Conservation (phyloP, 2,888 invertebrate genomes). For the Eupithecia centaureata region DNA sequence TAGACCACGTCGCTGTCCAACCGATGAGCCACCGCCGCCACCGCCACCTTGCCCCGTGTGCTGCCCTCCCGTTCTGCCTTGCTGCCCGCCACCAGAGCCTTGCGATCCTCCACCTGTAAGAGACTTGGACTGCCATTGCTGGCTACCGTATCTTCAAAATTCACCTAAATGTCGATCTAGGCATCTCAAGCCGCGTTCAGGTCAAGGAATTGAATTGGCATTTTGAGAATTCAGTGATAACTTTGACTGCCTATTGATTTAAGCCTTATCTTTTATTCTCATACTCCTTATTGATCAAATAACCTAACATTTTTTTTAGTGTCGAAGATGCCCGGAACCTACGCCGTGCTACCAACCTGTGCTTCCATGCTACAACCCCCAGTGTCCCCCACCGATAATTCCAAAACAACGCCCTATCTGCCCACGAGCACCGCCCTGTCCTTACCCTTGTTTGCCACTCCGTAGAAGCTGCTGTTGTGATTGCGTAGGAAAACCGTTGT, state of each 20-base stretch:
- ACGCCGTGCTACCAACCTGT: slow-evolving; percentile 74
- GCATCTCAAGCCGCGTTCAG: not conserved
- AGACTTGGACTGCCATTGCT: not conserved
- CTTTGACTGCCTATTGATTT: not conserved
- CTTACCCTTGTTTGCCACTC: slow-evolving; percentile 79
- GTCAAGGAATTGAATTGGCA: not conserved
- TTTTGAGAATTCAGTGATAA: not conserved
- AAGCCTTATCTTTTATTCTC: not conserved
- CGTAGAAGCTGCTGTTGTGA: slow-evolving; percentile 73
- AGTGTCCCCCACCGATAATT: slow-evolving; percentile 81
- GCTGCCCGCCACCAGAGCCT: slow-evolving; percentile 73
- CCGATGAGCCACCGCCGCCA: slow-evolving; percentile 57
- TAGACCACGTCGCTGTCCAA: slow-evolving; percentile 66
- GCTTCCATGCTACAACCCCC: slow-evolving; percentile 76
- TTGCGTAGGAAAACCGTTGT: slow-evolving; percentile 53
- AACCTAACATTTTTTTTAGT: slow-evolving; percentile 54
- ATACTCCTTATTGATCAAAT: not conserved
- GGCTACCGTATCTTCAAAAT: not conserved
- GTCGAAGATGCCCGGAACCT: slow-evolving; percentile 70
- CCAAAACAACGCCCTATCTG: slow-evolving; percentile 78
- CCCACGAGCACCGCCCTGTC: slow-evolving; percentile 71
- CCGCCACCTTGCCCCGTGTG: slow-evolving; percentile 64
- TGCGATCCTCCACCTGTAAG: slow-evolving; percentile 75
- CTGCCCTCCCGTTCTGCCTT: slow-evolving; percentile 74
- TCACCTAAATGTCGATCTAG: not conserved